Percentiles rank a stretch among this genome's conserved stretches.
Evolutionary conservation across 1,140 invertebrate genomes (phyloP).

Genomic region (Rhyacophila brunnea): DNA sequence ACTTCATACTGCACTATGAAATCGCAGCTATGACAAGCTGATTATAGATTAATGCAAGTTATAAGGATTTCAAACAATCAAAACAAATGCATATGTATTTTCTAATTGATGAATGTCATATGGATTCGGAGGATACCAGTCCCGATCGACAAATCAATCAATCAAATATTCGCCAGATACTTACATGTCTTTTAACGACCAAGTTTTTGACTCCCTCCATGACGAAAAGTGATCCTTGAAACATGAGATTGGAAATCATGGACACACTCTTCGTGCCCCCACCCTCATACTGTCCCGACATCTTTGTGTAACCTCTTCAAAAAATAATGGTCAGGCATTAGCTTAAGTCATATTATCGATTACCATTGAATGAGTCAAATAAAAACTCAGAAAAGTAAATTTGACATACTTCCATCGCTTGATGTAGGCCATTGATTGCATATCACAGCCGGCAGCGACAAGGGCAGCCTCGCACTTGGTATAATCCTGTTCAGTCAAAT

Average conservation of each 20-base stretch:
- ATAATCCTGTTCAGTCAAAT: conserved; percentile 79
- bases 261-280: conserved; percentile 94
- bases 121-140: no score
- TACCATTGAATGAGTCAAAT: no score
- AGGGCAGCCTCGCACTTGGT: conserved; percentile 79
- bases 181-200: conserved; percentile 94
- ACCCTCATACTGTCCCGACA: conserved; percentile 83
- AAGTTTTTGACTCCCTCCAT: conserved; percentile 99
- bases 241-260: conserved; percentile 98
- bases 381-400: no score
- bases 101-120: no score
- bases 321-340: conserved; percentile 33
- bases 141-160: no score
- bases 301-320: conserved; percentile 76
- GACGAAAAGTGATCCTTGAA: conserved; percentile 95
- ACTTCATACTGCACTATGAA: no score
- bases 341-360: no score
- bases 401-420: conserved; percentile 83
- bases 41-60: no score
- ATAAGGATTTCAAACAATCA: no score
- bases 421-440: conserved; percentile 80
- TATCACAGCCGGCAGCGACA: conserved; percentile 80
- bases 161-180: conserved; percentile 40
- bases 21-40: no score
- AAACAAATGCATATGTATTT: no score